Percentiles rank a stretch among this genome's conserved stretches.
These are phyloP conservation scores for Lineus longissimus DNA, from an alignment of 1,140 invertebrate genomes.

Conservation along the genomic window DNA sequence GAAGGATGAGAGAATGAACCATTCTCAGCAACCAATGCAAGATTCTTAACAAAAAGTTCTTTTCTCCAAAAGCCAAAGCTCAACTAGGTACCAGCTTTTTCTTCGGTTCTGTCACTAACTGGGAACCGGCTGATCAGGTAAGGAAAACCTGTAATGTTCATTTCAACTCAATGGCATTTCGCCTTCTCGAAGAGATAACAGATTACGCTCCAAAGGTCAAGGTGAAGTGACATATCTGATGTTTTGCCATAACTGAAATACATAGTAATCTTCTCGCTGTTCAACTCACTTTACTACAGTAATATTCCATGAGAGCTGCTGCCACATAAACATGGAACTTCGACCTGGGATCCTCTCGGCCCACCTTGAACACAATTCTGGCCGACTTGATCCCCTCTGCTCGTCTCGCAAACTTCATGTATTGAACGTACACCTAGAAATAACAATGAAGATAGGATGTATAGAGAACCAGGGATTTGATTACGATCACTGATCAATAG, in stretches of 20 bases:
- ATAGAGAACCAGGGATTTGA: too few relatives aligned
- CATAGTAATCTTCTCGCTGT: too few relatives aligned
- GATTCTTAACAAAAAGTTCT: neutral
- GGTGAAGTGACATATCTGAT: too few relatives aligned
- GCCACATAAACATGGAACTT: slow-evolving; percentile 93
- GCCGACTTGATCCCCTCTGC: slow-evolving; percentile 98
- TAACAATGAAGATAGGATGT: slow-evolving; percentile 1
- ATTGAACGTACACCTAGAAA: slow-evolving; percentile 87
- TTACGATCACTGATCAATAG: neutral
- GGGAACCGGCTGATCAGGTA: too few relatives aligned
- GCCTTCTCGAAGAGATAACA: too few relatives aligned
- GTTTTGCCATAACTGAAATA: too few relatives aligned
- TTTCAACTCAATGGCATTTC: too few relatives aligned
- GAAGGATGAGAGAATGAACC: neutral
- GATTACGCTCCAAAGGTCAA: too few relatives aligned
- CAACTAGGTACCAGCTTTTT: neutral
- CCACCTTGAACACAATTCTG: slow-evolving; percentile 88
- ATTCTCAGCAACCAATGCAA: neutral
- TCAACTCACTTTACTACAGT: slow-evolving; percentile 85
- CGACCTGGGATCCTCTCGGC: slow-evolving; percentile 81
- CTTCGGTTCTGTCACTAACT: too few relatives aligned
- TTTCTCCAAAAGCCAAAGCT: neutral
- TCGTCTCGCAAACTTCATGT: slow-evolving; percentile 96
- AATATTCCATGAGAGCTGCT: slow-evolving; percentile 98
- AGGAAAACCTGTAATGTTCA: too few relatives aligned